phyloP scores from a whole-genome alignment of 2,113 vertebrate species.

The Hyperoodon ampullatus region DNA sequence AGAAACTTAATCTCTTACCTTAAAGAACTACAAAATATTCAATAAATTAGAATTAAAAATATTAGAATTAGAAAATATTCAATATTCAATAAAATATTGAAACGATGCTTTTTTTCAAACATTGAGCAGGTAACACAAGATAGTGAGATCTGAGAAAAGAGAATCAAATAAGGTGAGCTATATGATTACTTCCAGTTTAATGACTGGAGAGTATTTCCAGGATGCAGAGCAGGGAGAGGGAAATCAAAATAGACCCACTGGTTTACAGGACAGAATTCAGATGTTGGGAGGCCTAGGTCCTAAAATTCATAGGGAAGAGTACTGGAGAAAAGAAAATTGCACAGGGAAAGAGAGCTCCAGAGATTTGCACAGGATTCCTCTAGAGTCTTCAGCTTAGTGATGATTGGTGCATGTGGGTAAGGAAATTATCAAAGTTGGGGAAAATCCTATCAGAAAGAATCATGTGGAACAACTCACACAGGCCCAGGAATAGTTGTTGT shows the following conservation, averaged over 20 bases:
- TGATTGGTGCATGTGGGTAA: neutral
- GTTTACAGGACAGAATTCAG: neutral
- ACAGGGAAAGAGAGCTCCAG: neutral
- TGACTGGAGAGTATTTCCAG: neutral
- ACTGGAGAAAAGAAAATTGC: neutral
- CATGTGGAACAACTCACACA: neutral
- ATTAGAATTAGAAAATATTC: no score
- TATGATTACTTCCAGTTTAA: neutral
- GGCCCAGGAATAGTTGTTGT: neutral
- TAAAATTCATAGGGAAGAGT: neutral
- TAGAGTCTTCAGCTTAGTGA: neutral
- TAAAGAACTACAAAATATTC: conserved; percentile 20
- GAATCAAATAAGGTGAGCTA: neutral
- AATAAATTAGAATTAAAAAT: no score
- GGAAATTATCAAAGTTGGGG: neutral
- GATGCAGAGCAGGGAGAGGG: neutral
- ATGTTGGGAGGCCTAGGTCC: neutral
- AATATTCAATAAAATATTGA: neutral
- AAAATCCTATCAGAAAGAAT: neutral
- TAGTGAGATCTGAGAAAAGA: neutral
- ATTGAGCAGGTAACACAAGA: neutral
- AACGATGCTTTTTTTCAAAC: neutral
- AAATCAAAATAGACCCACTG: neutral
- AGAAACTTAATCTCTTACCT: neutral
- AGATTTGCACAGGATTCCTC: neutral